A percentile compares a stretch with the other conserved stretches of the same genome.
These are phyloP conservation scores for Cryptomyrus ogoouensis DNA, from an alignment of 2,113 vertebrate genomes.

Conservation along the genomic window DNA sequence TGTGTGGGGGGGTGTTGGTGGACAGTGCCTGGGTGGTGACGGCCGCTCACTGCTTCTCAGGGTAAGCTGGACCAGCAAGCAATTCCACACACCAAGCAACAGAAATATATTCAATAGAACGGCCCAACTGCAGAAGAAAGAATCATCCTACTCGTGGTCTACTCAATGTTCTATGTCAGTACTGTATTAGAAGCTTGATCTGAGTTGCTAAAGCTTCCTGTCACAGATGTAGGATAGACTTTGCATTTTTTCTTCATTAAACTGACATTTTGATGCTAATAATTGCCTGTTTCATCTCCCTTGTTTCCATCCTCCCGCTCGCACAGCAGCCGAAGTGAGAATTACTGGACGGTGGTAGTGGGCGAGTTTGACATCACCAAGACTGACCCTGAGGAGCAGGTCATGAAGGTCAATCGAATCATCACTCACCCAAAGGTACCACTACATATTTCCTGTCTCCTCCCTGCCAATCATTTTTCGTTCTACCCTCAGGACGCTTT, in stretches of 20 bases:
- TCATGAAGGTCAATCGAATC: constrained; percentile 78
- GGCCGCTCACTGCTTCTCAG: constrained; percentile 85
- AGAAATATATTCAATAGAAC: background rate
- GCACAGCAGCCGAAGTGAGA: constrained; percentile 71
- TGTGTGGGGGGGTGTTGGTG: constrained; percentile 88
- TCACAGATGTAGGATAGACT: background rate
- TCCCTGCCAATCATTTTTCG: background rate
- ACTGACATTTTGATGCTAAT: background rate
- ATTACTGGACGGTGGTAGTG: constrained; percentile 79
- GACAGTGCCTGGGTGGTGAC: constrained; percentile 84
- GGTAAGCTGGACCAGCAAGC: constrained; percentile 54
- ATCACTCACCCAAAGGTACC: constrained; percentile 84
- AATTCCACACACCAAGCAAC: background rate
- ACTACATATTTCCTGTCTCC: background rate
- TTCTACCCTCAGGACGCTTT: too few relatives aligned
- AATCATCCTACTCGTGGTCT: background rate
- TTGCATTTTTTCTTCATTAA: background rate
- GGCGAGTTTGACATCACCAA: constrained; percentile 75
- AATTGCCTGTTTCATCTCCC: background rate
- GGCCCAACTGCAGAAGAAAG: background rate
- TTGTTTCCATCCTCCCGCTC: background rate
- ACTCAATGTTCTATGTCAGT: background rate
- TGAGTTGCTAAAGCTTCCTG: background rate
- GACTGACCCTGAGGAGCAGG: constrained; percentile 59
- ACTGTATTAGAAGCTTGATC: background rate